Percentiles rank a stretch among this genome's conserved stretches.
phyloP scores from a whole-genome alignment of 2,888 invertebrate species.

The Alcis repandata region DNA sequence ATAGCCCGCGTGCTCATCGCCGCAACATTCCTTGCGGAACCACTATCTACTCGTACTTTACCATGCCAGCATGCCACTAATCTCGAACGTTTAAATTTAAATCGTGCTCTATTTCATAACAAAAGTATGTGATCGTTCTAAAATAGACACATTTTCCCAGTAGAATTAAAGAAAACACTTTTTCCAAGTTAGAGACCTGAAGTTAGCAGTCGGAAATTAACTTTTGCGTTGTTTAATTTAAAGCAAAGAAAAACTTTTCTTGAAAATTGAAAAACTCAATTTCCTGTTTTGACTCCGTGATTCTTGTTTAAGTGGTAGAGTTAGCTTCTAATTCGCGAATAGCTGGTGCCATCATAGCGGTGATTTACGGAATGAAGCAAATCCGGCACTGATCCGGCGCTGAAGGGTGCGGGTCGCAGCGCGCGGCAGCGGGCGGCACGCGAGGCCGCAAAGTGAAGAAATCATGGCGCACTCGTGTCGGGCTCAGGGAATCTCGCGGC shows the following conservation, averaged over 20 bases:
- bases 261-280: slow-evolving; percentile 33
- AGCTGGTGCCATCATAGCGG: not conserved
- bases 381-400: not conserved
- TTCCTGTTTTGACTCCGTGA: slow-evolving; percentile 17
- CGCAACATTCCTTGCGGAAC: too few species aligned
- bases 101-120: too few species aligned
- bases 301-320: slow-evolving; percentile 10
- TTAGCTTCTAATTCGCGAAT: slow-evolving; percentile 7
- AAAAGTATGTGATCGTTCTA: not conserved
- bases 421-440: slow-evolving; percentile 9
- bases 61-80: too few species aligned
- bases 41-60: too few species aligned
- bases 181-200: slow-evolving; percentile 9
- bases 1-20: too few species aligned
- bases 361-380: slow-evolving; percentile 15
- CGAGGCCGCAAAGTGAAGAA: slow-evolving; percentile 33
- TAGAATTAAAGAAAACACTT: too few species aligned
- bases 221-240: slow-evolving; percentile 31
- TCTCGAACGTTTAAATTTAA: too few species aligned
- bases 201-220: slow-evolving; percentile 30
- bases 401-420: not conserved
- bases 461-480: slow-evolving; percentile 25
- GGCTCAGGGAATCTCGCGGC: slow-evolving; percentile 43
- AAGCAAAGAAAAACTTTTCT: slow-evolving; percentile 18
- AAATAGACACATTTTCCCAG: slow-evolving; percentile 48